Evolutionary conservation across 1,140 invertebrate genomes (phyloP).

Genomic region (Drosophila nigrodunni): DNA sequence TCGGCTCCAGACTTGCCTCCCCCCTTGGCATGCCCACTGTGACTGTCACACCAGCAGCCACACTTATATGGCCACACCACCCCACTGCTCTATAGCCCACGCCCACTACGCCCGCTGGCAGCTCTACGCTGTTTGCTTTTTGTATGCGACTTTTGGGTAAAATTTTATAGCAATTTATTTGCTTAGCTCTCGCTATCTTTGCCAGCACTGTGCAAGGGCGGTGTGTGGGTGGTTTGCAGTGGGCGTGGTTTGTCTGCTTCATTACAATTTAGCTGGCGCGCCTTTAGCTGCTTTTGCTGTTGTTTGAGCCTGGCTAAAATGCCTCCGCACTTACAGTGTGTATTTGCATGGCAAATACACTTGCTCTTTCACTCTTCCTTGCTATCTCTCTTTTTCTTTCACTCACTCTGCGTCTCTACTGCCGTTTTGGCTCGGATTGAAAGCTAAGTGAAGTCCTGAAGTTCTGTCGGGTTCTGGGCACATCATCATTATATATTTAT

Average conservation of each 20-base stretch:
- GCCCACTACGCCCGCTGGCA: constrained; percentile 10
- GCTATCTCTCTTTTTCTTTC: neutral
- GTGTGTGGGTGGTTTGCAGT: constrained; percentile 3
- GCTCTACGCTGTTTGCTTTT: constrained; percentile 54
- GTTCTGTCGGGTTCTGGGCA: constrained; percentile 49
- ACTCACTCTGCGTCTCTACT: neutral
- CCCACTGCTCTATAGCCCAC: no score
- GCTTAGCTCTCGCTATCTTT: constrained; percentile 55
- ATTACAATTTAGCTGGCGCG: constrained; percentile 40
- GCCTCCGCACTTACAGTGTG: constrained; percentile 39
- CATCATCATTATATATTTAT: constrained; percentile 81
- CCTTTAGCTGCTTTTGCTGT: neutral
- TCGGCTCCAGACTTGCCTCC: constrained; percentile 25
- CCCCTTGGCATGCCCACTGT: neutral
- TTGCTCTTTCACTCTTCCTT: neutral
- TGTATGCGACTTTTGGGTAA: constrained; percentile 80
- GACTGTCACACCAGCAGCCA: neutral
- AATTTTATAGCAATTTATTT: constrained; percentile 82
- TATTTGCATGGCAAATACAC: constrained; percentile 37
- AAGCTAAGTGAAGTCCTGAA: constrained; percentile 42
- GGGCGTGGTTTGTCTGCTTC: constrained; percentile 26
- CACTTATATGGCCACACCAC: neutral
- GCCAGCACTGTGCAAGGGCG: constrained; percentile 21
- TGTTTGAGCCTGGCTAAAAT: constrained; percentile 25
- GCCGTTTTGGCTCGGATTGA: neutral